phyloP scores from a whole-genome alignment of 2,888 invertebrate genomes.

The Dexiosoma caninum region DNA sequence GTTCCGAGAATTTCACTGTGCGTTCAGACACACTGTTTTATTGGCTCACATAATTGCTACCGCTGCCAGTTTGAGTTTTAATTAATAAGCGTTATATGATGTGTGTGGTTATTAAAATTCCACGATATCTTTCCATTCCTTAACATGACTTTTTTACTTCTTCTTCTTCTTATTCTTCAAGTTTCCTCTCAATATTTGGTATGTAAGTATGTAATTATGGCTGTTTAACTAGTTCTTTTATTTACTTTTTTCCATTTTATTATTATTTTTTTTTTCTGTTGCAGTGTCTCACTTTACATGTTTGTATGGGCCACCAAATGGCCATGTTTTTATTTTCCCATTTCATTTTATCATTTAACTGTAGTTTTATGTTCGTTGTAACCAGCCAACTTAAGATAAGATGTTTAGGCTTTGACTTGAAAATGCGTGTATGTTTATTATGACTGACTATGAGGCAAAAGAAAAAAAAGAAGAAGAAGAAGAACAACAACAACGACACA shows the following conservation, averaged over 20 bases:
- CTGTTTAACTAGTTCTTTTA: conserved; percentile 50
- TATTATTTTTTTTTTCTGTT: neutral
- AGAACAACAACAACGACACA: too few relatives aligned
- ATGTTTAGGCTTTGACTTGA: conserved; percentile 59
- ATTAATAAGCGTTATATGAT: conserved; percentile 62
- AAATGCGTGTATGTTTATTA: conserved; percentile 57
- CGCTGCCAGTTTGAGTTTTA: conserved; percentile 15
- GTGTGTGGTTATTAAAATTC: conserved; percentile 62
- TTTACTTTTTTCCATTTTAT: neutral
- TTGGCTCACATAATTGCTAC: conserved; percentile 1
- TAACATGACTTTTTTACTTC: conserved; percentile 14
- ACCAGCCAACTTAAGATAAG: conserved; percentile 58
- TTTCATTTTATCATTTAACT: conserved; percentile 56
- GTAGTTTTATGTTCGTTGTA: conserved; percentile 50
- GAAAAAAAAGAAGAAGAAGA: neutral
- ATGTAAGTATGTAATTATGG: conserved; percentile 43
- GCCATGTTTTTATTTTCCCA: conserved; percentile 34
- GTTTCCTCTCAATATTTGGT: conserved; percentile 25
- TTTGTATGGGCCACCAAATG: conserved; percentile 39
- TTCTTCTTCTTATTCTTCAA: too few relatives aligned
- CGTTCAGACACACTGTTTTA: neutral
- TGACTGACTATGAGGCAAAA: conserved; percentile 18
- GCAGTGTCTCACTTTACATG: conserved; percentile 30
- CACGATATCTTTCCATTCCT: conserved; percentile 37
- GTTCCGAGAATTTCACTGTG: conserved; percentile 40